phyloP scores from a whole-genome alignment of 2,113 vertebrate genomes.

The Indri indri region DNA sequence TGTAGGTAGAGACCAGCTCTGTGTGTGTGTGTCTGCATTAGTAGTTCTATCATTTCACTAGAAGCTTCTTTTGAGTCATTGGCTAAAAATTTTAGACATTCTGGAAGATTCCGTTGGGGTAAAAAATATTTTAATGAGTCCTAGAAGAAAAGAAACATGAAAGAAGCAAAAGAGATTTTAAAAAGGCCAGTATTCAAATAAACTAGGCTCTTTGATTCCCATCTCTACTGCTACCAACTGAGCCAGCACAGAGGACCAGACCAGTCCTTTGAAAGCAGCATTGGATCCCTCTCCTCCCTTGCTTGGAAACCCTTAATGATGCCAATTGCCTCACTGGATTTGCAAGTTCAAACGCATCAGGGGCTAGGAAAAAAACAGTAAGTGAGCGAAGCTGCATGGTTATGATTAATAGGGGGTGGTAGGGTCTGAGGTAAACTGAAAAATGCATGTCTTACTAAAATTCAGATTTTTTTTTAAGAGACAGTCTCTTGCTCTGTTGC shows the following conservation, averaged over 20 bases:
- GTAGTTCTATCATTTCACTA: not conserved
- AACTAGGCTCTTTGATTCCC: not conserved
- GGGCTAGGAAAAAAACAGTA: not conserved
- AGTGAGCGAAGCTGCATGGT: not conserved
- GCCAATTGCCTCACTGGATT: not conserved
- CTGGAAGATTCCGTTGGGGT: not conserved
- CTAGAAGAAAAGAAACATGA: not conserved
- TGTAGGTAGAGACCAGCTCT: not conserved
- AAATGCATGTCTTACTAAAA: not conserved
- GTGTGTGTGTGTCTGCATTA: not conserved
- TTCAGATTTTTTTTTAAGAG: not conserved
- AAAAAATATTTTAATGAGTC: not conserved
- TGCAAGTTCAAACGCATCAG: not conserved
- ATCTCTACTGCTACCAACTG: not conserved
- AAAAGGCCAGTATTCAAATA: not conserved
- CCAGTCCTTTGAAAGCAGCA: not conserved
- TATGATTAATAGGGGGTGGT: not conserved
- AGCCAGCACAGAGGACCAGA: not conserved
- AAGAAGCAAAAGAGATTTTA: not conserved
- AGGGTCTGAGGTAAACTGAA: not conserved
- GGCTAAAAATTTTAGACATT: conserved; percentile 30
- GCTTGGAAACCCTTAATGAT: not conserved
- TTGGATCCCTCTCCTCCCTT: not conserved
- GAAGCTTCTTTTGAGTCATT: not conserved
- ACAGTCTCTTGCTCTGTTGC: too few relatives aligned